Conservation (phyloP, 1,140 invertebrate genomes). For the Capitella teleta region DNA sequence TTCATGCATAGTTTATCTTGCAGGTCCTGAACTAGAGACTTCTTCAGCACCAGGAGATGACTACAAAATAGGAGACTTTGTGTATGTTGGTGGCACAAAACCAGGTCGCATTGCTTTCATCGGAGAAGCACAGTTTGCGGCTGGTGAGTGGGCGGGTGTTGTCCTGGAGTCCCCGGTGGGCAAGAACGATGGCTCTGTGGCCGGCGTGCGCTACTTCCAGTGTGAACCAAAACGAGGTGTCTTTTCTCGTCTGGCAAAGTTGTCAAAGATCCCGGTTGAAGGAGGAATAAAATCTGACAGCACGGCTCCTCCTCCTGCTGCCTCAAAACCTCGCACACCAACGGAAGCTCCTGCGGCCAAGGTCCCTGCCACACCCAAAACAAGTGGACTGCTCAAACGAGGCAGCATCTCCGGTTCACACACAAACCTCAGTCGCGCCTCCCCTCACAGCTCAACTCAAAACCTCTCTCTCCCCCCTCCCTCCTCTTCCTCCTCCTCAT, state of each 20-base stretch:
- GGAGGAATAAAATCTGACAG: neutral
- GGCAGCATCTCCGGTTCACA: slow-evolving; percentile 2
- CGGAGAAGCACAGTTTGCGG: slow-evolving; percentile 66
- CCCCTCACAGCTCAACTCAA: slow-evolving; percentile 13
- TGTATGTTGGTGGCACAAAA: slow-evolving; percentile 92
- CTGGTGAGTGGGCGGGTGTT: slow-evolving; percentile 42
- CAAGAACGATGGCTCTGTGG: slow-evolving; percentile 45
- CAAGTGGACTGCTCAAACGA: slow-evolving; percentile 19
- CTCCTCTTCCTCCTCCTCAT: neutral
- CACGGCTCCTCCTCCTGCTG: slow-evolving; percentile 2
- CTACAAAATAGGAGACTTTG: slow-evolving; percentile 87
- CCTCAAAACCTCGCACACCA: neutral
- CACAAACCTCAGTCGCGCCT: slow-evolving; percentile 1
- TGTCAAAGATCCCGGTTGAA: slow-evolving; percentile 52
- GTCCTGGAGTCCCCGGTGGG: slow-evolving; percentile 39
- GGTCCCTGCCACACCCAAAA: neutral
- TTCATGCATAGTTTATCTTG: neutral
- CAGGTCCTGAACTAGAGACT: neutral
- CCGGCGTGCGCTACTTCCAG: slow-evolving; percentile 51
- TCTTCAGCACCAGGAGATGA: slow-evolving; percentile 42
- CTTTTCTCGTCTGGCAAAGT: slow-evolving; percentile 77
- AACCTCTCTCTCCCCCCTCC: neutral
- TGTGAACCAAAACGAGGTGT: slow-evolving; percentile 86
- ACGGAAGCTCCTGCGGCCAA: neutral
- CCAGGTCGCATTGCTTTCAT: slow-evolving; percentile 91